Evolutionary conservation across 2,113 vertebrate genomes (phyloP), one percentile per base, ranked within the genome.

Genomic region (Xiphophorus couchianus): DNA sequence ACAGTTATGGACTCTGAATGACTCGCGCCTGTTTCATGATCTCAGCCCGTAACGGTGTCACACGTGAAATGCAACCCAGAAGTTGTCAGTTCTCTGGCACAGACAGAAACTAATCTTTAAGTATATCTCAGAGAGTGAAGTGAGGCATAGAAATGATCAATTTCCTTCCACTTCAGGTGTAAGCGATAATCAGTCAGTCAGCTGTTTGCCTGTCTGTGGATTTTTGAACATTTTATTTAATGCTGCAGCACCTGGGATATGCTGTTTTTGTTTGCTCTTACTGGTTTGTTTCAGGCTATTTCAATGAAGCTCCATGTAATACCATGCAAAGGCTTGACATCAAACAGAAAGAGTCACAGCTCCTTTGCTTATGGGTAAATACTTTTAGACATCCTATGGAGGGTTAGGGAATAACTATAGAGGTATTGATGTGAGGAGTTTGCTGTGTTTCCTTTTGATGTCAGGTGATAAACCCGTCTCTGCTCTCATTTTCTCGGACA

Each of bases 401-500:
- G 33, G 8, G 27, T 42, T 42, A 62, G 70, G 60, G 42, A 63
- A 77, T 25, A 44, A 37, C 63, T 58, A 31, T 73, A 84, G 61
- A 63, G 65, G 66, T 42, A 62, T 67, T 22, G 71, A 54, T 84
- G 74, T 64, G 60, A 81, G 37, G 73, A 54, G 42, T 63, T 74
- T 42, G 1, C 58, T 3, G 19, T 69, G n/a, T 67, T 81, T 62
- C 39, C 63, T 64, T 67, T 60, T 17, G 13, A 66, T 81, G 78
- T 71, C 67, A 31, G 27, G 17, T 7, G 69, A 72, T 71, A 29
- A 68, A 33, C 13, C 60, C 37, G 35, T 65, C 28, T 77, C 22
- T 7, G 0, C 13, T 82, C 17, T 80, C 64, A 66, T 76, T 58
- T 84, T 66, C 27, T 60, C 80, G 60, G 58, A 17, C 84, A 99